Evolutionary conservation across 1,140 invertebrate genomes (phyloP).

Genomic region (Drosophila sulfurigaster): DNA sequence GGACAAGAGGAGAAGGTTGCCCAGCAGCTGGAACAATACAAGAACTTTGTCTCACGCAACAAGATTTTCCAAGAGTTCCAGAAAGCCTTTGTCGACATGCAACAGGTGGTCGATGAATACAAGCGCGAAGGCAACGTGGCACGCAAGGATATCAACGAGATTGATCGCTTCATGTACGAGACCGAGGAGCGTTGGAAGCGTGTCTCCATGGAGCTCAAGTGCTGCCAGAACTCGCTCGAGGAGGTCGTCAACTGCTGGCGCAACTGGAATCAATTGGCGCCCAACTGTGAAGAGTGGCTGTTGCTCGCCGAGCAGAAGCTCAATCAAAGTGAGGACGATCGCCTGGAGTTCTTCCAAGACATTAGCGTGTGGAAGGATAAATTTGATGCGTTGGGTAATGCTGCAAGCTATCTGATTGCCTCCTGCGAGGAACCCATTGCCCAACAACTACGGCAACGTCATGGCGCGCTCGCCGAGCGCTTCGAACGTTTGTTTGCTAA

Average conservation of each 20-base stretch:
- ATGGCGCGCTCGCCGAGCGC: conserved; percentile 89
- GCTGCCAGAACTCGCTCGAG: conserved; percentile 94
- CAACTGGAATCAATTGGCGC: conserved; percentile 90
- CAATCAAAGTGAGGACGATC: conserved; percentile 91
- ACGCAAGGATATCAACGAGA: conserved; percentile 90
- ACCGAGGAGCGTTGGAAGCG: conserved; percentile 95
- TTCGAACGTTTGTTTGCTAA: conserved; percentile 94
- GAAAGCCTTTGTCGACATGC: conserved; percentile 95
- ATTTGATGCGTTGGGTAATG: conserved; percentile 92
- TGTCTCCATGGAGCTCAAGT: conserved; percentile 95
- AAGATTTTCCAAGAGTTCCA: conserved; percentile 98
- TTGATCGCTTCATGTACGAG: conserved; percentile 94
- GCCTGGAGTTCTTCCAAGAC: conserved; percentile 95
- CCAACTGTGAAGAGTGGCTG: conserved; percentile 93
- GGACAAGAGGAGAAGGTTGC: conserved; percentile 93
- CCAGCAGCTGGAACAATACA: conserved; percentile 94
- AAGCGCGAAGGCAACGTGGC: conserved; percentile 93
- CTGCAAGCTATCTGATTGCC: conserved; percentile 94
- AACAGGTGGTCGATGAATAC: conserved; percentile 95
- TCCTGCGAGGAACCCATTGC: conserved; percentile 93
- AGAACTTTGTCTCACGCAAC: conserved; percentile 95
- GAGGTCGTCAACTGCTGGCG: conserved; percentile 96
- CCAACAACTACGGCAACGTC: conserved; percentile 90
- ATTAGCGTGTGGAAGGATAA: conserved; percentile 95
- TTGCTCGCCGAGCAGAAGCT: conserved; percentile 91